Conservation (phyloP, 64 coral and sea anemone genomes). For the Exaiptasia diaphana region DNA sequence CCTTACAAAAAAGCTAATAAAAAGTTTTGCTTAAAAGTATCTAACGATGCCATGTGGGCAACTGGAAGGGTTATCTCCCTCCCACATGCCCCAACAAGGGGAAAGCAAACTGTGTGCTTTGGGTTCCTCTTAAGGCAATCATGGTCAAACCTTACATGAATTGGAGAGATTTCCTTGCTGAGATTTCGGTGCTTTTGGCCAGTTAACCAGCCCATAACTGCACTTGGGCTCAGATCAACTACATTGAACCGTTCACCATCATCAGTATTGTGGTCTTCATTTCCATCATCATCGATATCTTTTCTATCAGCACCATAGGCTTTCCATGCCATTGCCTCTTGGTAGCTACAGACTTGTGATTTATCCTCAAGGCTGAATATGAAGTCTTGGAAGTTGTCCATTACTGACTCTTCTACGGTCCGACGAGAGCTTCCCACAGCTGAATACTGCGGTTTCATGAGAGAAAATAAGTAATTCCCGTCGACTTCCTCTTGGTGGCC, state of each 20-base stretch:
- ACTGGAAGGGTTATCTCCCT: constrained; percentile 6
- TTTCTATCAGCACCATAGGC: constrained; percentile 1
- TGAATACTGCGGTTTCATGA: constrained; percentile 45
- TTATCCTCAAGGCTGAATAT: constrained; percentile 14
- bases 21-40: constrained; percentile 35
- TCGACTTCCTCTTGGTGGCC: constrained; percentile 19
- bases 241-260: constrained; percentile 15
- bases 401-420: constrained; percentile 37
- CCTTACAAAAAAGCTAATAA: constrained; percentile 26
- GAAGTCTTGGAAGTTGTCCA: constrained; percentile 59
- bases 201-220: constrained; percentile 57
- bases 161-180: not conserved
- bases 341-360: not conserved
- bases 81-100: constrained; percentile 36
- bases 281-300: constrained; percentile 17
- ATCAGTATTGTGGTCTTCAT: constrained; percentile 24
- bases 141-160: constrained; percentile 57
- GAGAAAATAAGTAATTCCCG: constrained; percentile 43
- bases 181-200: constrained; percentile 35
- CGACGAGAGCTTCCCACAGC: constrained; percentile 34
- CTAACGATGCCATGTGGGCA: constrained; percentile 8
- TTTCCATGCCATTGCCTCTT: constrained; percentile 48
- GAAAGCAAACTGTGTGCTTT: constrained; percentile 60
- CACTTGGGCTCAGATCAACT: constrained; percentile 1
- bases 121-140: constrained; percentile 43